Base-by-base conservation (phyloP, 2,888 invertebrate species). In the Heliconius aoede region DNA sequence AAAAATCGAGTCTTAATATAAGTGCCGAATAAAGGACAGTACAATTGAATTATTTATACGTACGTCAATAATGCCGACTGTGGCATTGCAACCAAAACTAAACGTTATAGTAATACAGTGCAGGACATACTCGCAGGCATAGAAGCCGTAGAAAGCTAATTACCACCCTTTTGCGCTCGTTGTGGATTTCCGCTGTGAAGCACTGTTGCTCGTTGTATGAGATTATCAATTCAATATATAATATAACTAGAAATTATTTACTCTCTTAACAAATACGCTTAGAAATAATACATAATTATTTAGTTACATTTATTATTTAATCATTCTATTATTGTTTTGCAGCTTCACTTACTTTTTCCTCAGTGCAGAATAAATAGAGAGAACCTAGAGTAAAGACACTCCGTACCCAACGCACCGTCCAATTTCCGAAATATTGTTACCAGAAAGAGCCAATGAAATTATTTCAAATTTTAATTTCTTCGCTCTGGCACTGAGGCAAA, bases 81-180 rank as follows among this genome's bases (percentile, higher is more conserved):
- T n/a, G 60, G 21, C 32, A 58, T 67, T 58, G 60, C 58, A 71
- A 61, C 61, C 21, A 18, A 55, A 55, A n/a, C 55, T n/a, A n/a
- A 9, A 55, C n/a, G 24, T 21, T 7, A 13, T 7, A 32, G 60
- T 67, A 51, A 61, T 51, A 1, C 15, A 61, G 21, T 26, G 28
- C 30, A 68, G 40, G 60, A 74, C 26, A 74, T 58, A n/a, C n/a
- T n/a, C n/a, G n/a, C n/a, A 24, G 4, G n/a, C 26, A 74, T 46
- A 64, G 73, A 79, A 77, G 74, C 74, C 77, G 30, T 71, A 73
- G 60, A 69, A 79, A 77, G 58, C 21, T 68, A 71, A 79, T 77
- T 28, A 64, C 51, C 46, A 28, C 46, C 55, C 51, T 30, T 62
- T 69, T 46, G 30, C 26, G 67, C 72, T 55, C 62, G 74, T 74